Conservation (phyloP, 2,888 invertebrate species). For the Eubasilissa splendida region DNA sequence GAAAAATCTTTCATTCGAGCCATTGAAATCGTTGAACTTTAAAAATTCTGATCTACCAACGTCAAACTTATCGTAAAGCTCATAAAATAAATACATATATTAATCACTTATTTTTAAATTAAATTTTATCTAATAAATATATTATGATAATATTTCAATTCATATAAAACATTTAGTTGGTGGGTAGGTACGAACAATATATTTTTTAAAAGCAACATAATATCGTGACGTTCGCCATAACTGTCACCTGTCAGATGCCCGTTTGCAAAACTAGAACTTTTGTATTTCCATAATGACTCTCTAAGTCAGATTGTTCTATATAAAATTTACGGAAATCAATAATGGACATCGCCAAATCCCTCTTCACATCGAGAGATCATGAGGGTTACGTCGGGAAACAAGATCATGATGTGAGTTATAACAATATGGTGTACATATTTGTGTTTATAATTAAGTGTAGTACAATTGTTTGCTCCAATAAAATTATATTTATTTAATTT, state of each 20-base stretch:
- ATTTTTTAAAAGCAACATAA: conserved; percentile 8
- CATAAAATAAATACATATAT: too few species aligned
- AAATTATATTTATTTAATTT: too few species aligned
- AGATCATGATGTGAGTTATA: conserved; percentile 79
- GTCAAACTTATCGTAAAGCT: too few species aligned
- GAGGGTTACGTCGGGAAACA: conserved; percentile 93
- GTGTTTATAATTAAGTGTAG: background rate
- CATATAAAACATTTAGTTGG: background rate
- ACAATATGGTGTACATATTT: conserved; percentile 46
- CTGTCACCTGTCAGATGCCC: conserved; percentile 35
- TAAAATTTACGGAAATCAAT: conserved; percentile 51
- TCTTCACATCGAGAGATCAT: conserved; percentile 89
- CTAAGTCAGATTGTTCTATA: conserved; percentile 1
- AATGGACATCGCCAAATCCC: conserved; percentile 94
- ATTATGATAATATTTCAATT: too few species aligned
- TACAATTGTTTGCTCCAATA: background rate
- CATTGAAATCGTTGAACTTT: too few species aligned
- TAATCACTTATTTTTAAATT: too few species aligned
- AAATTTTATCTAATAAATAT: too few species aligned
- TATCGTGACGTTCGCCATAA: conserved; percentile 36
- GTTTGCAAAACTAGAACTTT: conserved; percentile 11
- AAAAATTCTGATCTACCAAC: too few species aligned
- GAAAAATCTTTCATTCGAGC: too few species aligned
- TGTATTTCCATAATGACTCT: conserved; percentile 13
- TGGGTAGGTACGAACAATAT: conserved; percentile 12